Evolutionary conservation across 2,113 vertebrate species (phyloP).

Genomic region (Ramphastos sulfuratus): DNA sequence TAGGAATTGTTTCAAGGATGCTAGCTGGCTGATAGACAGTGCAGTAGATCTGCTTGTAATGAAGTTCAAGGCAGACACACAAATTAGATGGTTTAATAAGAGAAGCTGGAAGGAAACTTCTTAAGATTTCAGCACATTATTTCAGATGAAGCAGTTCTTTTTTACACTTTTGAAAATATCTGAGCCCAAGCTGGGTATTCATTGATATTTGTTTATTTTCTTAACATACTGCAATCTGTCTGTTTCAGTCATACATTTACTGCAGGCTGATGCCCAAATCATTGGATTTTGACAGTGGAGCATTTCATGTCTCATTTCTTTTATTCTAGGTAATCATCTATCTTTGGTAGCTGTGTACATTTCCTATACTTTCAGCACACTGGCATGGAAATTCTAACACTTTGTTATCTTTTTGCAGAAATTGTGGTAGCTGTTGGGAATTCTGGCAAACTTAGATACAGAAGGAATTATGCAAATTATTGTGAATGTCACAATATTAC

Average conservation of each 20-base stretch:
- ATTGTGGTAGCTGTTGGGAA: background rate
- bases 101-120: background rate
- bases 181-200: background rate
- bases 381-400: background rate
- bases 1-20: background rate
- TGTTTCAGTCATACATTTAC: background rate
- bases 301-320: background rate
- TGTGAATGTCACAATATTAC: background rate
- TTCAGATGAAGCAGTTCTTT: background rate
- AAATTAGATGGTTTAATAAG: background rate
- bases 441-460: background rate
- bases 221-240: background rate
- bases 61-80: background rate
- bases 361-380: background rate
- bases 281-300: background rate
- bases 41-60: background rate
- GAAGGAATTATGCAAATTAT: background rate
- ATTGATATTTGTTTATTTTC: background rate
- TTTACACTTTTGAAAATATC: background rate
- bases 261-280: background rate
- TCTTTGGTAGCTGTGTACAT: background rate
- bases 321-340: background rate
- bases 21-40: background rate
- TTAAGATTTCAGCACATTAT: background rate
- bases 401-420: background rate